Percentiles rank a stretch among this genome's conserved stretches.
These are phyloP conservation scores for Prionace glauca DNA, from an alignment of 2,797 vertebrate species.

Conservation along the genomic window DNA sequence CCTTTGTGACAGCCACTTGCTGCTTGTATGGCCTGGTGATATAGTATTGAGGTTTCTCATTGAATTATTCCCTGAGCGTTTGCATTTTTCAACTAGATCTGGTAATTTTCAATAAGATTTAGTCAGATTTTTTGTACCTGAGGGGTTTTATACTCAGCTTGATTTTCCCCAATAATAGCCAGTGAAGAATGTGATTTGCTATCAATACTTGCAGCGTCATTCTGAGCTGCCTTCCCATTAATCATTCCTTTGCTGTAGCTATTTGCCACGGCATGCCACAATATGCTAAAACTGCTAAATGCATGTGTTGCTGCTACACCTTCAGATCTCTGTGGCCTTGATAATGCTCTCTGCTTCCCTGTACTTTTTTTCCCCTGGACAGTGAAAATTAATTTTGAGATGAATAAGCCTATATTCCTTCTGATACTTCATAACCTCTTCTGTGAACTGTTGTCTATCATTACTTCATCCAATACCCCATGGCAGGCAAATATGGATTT, in stretches of 20 bases:
- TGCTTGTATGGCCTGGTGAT: neutral
- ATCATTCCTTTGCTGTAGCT: neutral
- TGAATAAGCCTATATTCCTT: neutral
- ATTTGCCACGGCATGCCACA: neutral
- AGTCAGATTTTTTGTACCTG: neutral
- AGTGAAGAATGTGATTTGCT: neutral
- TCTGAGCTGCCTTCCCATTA: neutral
- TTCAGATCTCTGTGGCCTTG: neutral
- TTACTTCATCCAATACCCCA: neutral
- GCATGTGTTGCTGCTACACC: neutral
- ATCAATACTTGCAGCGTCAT: neutral
- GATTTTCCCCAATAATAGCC: neutral
- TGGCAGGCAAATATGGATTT: neutral
- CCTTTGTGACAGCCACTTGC: neutral
- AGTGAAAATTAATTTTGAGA: neutral
- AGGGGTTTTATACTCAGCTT: neutral
- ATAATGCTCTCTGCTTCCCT: neutral
- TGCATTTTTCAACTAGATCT: neutral
- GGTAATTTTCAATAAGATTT: neutral
- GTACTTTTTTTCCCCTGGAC: neutral
- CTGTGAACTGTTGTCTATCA: neutral
- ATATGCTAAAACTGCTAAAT: neutral
- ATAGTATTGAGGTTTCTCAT: neutral
- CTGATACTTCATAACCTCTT: neutral
- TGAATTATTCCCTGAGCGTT: neutral